Base-by-base conservation (phyloP, 92 coral and sea anemone genomes). In the Pocillopora grandis region DNA sequence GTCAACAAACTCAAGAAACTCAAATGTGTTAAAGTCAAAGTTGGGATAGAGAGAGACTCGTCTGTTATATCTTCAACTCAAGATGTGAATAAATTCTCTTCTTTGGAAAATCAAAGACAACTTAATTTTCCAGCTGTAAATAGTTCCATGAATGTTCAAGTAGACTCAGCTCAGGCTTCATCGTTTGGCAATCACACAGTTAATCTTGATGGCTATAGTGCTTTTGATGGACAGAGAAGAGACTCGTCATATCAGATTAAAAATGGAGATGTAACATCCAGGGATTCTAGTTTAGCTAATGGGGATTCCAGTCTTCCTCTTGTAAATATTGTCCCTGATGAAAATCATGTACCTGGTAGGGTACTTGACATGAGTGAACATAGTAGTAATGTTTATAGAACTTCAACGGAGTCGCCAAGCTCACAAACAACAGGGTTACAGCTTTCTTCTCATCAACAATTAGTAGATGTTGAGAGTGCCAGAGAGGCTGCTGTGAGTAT, bases 1-100 rank as follows among this genome's bases (percentile, higher is more conserved):
- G 92, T 88, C 21, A 94, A 87, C 80, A 88, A 84, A 59, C 81
- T 92, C 31, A 93, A 90, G 68, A 86, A 85, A 77, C 70, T 90
- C 9, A 69, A 66, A 59, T 79, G 86, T 62, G 60, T 86, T 9
- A 90, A 86, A 55, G 81, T 80, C 66, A 86, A 61, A 72, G 88
- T 86, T 77, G 90, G 87, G 9, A 71, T 90, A 69, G 84, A 84
- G 8, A 66, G 55, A 59, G 83, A 76, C 33, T 19, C n/a, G 1
- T 75, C 57, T 8, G 1, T 63, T n/a, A 1, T 23, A 18, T 15
- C 19, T 81, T 72, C 73, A 75, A 72, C 21, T 33, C 80, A 62
- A 57, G 57, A 75, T 64, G 35, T 55, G 1, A 16, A 49, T 9
- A 83, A 83, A 62, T 73, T 31, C 21, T 42, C 71, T 36, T 5